Evolutionary conservation across 2,113 vertebrate genomes (phyloP).

Genomic region (Microcebus lehilahytsara): DNA sequence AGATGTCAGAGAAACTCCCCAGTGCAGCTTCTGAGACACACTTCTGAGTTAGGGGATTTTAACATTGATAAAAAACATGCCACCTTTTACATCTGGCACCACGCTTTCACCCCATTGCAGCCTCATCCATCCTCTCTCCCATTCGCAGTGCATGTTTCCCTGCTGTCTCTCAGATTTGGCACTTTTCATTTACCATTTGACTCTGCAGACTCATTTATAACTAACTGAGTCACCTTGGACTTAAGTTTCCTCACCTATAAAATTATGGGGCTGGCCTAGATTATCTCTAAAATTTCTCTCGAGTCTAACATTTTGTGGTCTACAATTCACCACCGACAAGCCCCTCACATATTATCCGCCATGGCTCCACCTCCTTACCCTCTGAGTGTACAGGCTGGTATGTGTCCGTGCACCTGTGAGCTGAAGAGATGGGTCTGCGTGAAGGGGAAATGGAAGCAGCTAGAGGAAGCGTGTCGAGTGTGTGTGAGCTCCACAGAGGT

Average conservation of each 20-base stretch:
- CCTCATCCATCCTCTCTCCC: neutral
- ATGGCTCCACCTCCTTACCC: neutral
- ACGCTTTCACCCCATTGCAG: fast-evolving
- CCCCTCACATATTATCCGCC: fast-evolving
- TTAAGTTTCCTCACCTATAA: neutral
- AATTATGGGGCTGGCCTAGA: neutral
- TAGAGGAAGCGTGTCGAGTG: neutral
- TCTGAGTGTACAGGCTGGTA: neutral
- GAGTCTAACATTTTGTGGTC: neutral
- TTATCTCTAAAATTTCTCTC: neutral
- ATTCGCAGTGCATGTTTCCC: fast-evolving
- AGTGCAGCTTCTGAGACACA: neutral
- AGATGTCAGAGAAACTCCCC: neutral
- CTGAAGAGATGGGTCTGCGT: neutral
- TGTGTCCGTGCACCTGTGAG: neutral
- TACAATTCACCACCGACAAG: neutral
- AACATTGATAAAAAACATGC: fast-evolving
- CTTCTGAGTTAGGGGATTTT: neutral
- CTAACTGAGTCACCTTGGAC: neutral
- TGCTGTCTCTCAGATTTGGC: too few relatives aligned
- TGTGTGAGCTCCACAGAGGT: neutral
- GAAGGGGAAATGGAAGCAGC: too few relatives aligned
- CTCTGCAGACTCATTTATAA: neutral
- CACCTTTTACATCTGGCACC: neutral
- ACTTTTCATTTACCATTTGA: neutral